phyloP scores from a whole-genome alignment of 2,888 invertebrate species.

The Tipula helvola region DNA sequence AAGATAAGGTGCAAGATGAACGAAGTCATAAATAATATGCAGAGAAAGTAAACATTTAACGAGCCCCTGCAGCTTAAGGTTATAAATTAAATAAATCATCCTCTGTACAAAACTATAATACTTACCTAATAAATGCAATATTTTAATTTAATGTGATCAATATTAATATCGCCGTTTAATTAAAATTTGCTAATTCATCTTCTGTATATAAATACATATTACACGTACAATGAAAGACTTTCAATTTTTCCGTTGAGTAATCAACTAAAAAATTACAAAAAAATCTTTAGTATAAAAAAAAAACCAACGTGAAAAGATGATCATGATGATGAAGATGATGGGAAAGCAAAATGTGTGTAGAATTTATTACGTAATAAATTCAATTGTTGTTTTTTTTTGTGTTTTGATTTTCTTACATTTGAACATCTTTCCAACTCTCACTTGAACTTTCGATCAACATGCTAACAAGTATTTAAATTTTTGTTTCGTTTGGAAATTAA shows the following conservation, averaged over 20 bases:
- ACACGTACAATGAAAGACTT: neutral
- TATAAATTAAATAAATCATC: neutral
- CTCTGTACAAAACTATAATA: neutral
- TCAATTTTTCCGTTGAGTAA: neutral
- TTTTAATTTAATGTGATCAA: neutral
- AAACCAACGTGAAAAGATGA: neutral
- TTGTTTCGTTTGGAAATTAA: neutral
- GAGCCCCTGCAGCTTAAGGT: neutral
- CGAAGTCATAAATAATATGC: neutral
- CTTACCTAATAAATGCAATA: neutral
- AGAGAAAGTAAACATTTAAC: neutral
- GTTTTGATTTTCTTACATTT: neutral
- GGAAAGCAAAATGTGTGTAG: neutral
- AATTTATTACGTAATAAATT: neutral
- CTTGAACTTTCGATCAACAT: constrained; percentile 4
- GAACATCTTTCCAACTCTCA: constrained; percentile 4
- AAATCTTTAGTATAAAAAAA: neutral
- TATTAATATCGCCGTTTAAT: neutral
- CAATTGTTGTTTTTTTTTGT: neutral
- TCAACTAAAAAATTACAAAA: neutral
- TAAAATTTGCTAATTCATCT: neutral
- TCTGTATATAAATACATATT: neutral
- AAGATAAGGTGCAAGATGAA: neutral
- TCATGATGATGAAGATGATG: neutral
- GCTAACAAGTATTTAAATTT: neutral